A percentile compares a stretch with the other conserved stretches of the same genome.
Evolutionary conservation across 2,113 vertebrate genomes (phyloP).

Genomic region (Columbina picui): DNA sequence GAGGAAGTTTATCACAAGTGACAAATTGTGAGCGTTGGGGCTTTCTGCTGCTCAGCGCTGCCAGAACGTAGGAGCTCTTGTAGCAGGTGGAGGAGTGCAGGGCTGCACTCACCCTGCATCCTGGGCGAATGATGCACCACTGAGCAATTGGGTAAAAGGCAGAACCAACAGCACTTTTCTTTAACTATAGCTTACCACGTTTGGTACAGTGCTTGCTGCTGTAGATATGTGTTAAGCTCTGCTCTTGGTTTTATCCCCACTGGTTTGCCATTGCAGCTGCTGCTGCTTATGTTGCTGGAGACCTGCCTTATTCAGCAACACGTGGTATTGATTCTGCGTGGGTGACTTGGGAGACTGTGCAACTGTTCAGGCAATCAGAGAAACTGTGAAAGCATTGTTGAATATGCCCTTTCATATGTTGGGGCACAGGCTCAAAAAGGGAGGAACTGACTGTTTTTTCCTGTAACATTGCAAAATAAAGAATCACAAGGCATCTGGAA

Average conservation of each 20-base stretch:
- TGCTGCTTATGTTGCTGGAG: background rate
- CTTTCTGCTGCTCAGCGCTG: background rate
- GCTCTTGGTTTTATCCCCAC: background rate
- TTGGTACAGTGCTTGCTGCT: background rate
- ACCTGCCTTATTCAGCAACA: background rate
- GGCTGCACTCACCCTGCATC: background rate
- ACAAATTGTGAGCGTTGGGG: background rate
- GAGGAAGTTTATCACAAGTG: background rate
- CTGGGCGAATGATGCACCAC: background rate
- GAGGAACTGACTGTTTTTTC: background rate
- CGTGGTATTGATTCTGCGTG: background rate
- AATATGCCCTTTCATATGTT: background rate
- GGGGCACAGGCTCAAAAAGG: background rate
- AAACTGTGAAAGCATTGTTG: conserved; percentile 11
- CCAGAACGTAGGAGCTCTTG: background rate
- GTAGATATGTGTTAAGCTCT: background rate
- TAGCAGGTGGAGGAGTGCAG: background rate
- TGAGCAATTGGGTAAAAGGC: background rate
- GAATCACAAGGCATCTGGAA: background rate
- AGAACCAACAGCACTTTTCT: background rate
- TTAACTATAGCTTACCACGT: background rate
- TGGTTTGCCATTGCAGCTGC: conserved; percentile 1
- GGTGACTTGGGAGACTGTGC: background rate
- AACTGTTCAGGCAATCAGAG: background rate
- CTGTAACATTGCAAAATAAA: conserved; percentile 4